phyloP scores from a whole-genome alignment of 2,888 invertebrate genomes.

The Dasypogon diadema region DNA sequence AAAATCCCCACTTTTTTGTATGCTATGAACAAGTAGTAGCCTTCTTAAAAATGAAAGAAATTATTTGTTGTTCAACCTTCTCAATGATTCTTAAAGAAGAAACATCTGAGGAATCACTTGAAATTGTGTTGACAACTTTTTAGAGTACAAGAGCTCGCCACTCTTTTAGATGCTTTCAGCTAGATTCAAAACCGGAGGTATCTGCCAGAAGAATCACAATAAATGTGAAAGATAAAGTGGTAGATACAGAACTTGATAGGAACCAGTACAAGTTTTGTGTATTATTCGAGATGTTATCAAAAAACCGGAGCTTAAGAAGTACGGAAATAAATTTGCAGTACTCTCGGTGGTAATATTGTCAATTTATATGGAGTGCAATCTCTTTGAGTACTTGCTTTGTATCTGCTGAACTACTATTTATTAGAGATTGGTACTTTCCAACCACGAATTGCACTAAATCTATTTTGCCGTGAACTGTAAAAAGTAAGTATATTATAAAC shows the following conservation, averaged over 20 bases:
- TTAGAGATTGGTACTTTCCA: too few relatives aligned
- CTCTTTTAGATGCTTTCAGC: slow-evolving; percentile 18
- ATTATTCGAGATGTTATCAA: too few relatives aligned
- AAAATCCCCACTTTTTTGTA: not conserved
- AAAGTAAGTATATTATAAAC: too few relatives aligned
- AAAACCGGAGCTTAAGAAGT: too few relatives aligned
- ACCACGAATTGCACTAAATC: too few relatives aligned
- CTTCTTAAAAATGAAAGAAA: slow-evolving; percentile 18
- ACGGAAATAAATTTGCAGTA: too few relatives aligned
- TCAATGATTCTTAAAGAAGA: not conserved
- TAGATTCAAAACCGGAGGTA: not conserved
- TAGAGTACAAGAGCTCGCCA: slow-evolving; percentile 19
- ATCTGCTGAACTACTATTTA: too few relatives aligned
- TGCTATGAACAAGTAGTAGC: slow-evolving; percentile 6
- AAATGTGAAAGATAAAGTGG: not conserved
- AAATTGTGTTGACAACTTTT: slow-evolving; percentile 35
- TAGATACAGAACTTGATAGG: not conserved
- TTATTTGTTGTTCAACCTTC: not conserved
- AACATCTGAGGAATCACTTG: slow-evolving; percentile 29
- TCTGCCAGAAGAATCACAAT: not conserved
- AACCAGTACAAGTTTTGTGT: not conserved
- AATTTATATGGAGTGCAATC: too few relatives aligned
- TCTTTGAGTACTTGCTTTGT: too few relatives aligned
- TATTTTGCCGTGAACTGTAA: too few relatives aligned
- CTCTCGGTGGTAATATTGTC: too few relatives aligned